Evolutionary conservation across 2,113 vertebrate species (phyloP), one percentile per base, ranked within the genome.

Genomic region (Callorhinus ursinus): DNA sequence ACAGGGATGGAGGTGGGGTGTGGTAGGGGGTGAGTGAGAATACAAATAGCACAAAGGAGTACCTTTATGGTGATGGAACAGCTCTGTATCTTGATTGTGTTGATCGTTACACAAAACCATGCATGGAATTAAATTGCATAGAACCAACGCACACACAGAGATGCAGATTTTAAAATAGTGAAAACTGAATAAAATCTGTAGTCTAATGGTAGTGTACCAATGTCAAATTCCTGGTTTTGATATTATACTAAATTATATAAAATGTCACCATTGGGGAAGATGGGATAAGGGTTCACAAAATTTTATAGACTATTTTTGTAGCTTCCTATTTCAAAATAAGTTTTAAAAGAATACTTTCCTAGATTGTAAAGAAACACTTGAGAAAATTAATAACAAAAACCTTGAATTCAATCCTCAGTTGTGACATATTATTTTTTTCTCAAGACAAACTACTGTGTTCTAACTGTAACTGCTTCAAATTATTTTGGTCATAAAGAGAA

Each of bases 231-330:
- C 28, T 95, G 28, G 1, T 67, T 88, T 93, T 87, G 22, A 74
- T 88, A 46, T 83, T 93, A 21, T 81, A 53, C 36, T 61, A 55
- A 9, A 94, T 36, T 71, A 53, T 74, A 19, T 87, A 93, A 88
- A 42, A 77, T 80, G 18, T 71, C 21, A 21, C 18, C 39, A 53
- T 33, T 90, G 57, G 61, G 22, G 51, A 72, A 87, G 7, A 24
- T 55, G 21, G 21, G 21, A 77, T 42, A 93, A 69, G 5, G 11
- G 18, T 21, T 91, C 77, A 89, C n/a, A 80, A 31, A 5, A 89
- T 88, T 95, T 96, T 95, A 65, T 83, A 13, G 39, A n/a, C 33
- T 84, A 59, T 88, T 95, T 90, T 76, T 93, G 31, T 4, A 67
- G 39, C 39, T 94, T 95, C 4, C 31, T 77, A 81, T 83, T 39